Conservation (phyloP, 2,113 vertebrate genomes). For the Ctenodactylus gundi region DNA sequence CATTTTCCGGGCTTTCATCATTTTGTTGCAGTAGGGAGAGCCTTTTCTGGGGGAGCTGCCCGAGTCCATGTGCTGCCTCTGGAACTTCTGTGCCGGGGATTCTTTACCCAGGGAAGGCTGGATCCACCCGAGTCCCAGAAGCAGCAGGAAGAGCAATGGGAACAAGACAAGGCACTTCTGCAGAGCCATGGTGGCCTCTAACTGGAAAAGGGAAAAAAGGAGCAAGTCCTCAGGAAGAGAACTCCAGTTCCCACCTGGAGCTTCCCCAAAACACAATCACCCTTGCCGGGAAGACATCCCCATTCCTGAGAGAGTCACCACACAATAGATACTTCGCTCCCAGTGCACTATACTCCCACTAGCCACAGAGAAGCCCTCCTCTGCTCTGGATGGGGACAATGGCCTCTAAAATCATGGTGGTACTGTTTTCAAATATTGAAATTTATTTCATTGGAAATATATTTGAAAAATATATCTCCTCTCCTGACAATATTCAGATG, state of each 20-base stretch:
- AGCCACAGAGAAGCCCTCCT: neutral
- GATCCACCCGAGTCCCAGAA: neutral
- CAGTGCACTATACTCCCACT: neutral
- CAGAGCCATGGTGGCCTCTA: slow-evolving; percentile 50
- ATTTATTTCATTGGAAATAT: neutral
- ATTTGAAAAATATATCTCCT: neutral
- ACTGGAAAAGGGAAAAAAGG: neutral
- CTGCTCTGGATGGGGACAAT: neutral
- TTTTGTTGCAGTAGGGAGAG: slow-evolving; percentile 57
- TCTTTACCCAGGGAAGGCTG: slow-evolving; percentile 49
- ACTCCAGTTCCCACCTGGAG: neutral
- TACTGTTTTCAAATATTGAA: neutral
- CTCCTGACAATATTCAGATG: neutral
- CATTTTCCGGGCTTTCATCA: slow-evolving; percentile 59
- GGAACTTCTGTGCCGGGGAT: neutral
- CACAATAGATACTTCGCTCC: neutral
- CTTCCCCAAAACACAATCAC: too few species aligned
- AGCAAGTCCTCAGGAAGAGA: neutral
- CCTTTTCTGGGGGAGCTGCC: accelerated
- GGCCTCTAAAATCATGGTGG: neutral
- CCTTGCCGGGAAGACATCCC: neutral
- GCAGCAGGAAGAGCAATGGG: slow-evolving; percentile 21
- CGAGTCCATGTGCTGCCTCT: slow-evolving; percentile 63
- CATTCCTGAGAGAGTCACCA: neutral
- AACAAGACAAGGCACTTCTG: neutral